Base-by-base conservation (phyloP, 2,888 invertebrate genomes). In the Ellobium chinense region DNA sequence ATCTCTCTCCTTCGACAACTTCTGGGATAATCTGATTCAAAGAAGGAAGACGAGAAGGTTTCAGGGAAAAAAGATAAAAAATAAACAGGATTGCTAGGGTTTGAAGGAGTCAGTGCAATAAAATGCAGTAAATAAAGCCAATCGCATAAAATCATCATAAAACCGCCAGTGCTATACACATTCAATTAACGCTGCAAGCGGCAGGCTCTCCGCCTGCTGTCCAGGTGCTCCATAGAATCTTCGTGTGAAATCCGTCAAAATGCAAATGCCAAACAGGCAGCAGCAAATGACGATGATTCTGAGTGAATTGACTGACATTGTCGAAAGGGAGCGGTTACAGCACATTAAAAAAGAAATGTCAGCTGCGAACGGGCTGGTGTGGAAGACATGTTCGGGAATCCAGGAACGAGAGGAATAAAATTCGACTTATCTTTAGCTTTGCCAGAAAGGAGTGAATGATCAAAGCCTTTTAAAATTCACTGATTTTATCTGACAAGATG, bases 201-300 rank as follows among this genome's bases (percentile, higher is more conserved):
- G 18, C 37, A 60, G 12, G 60, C 18, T 21, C 18, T 7, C 9
- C 18, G 24, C 1, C 5, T 7, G 14, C 4, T 21, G 21, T 14
- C 73, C 73, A 60, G 60, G 73, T 73, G 37, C 31, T 27, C 27
- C 34, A 18, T 37, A 27, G 73, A 29, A 24, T 27, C 21, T 37
- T 37, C n/a, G 37, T 39, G 60, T 27, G 37, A 73, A 73, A 73
- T 73, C 62, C 62, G 73, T 73, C 73, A 60, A 62, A 73, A 73
- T 73, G 73, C 73, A 73, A 73, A 73, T 73, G 73, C 60, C 27
- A 73, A 62, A 73, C 14, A 3, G 60, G 56, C 34, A 56, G 34
- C 70, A 58, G 27, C 34, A 24, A n/a, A n/a, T n/a, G 60, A 60
- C 60, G 9, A 14, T 21, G 60, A 60, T 60, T 60, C 27, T 5